These are phyloP conservation scores for Cosmorhoe ocellata DNA, from an alignment of 2,888 invertebrate genomes.

Conservation along the genomic window DNA sequence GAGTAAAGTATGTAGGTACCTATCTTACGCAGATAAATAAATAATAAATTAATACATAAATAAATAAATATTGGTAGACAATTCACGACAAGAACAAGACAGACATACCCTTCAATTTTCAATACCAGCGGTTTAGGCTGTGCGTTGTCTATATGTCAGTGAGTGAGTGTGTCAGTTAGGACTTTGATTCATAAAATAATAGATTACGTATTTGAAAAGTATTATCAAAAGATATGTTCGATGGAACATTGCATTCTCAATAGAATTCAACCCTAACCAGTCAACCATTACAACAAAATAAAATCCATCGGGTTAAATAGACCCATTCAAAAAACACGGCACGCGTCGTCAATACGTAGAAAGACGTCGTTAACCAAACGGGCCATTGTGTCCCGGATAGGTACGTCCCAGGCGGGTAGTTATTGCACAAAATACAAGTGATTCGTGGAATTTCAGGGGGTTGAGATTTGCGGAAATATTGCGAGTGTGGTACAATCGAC, in stretches of 20 bases:
- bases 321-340: conserved; percentile 65
- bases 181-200: too few species aligned
- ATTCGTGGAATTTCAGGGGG: conserved; percentile 53
- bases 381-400: conserved; percentile 66
- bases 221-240: too few species aligned
- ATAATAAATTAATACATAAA: too few species aligned
- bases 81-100: too few species aligned
- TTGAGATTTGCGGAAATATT: conserved; percentile 76
- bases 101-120: too few species aligned
- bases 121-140: too few species aligned
- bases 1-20: too few species aligned
- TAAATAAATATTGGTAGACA: too few species aligned
- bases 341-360: conserved; percentile 66
- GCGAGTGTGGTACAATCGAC: conserved; percentile 50
- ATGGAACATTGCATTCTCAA: conserved; percentile 21
- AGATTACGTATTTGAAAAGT: too few species aligned
- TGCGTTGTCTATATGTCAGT: too few species aligned
- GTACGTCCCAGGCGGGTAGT: conserved; percentile 66
- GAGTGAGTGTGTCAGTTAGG: too few species aligned
- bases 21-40: too few species aligned
- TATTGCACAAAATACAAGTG: conserved; percentile 62
- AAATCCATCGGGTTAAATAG: conserved; percentile 32
- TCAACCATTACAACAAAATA: conserved; percentile 26
- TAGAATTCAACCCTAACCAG: conserved; percentile 24
- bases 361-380: conserved; percentile 78